Evolutionary conservation across 2,888 invertebrate genomes (phyloP).

Genomic region (Lepidocyrtinus sp.): DNA sequence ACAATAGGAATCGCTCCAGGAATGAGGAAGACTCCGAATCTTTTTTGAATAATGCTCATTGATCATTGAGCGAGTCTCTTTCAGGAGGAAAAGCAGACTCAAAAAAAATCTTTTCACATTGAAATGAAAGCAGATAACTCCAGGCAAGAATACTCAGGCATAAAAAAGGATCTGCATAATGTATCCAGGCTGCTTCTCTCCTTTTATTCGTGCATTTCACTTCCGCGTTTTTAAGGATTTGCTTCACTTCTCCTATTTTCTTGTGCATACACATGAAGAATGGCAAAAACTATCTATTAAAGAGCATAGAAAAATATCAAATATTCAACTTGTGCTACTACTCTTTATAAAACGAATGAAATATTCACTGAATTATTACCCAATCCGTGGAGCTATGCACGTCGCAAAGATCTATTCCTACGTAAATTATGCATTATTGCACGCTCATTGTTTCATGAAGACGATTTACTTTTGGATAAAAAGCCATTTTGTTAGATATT

Average conservation of each 20-base stretch:
- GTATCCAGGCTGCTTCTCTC: constrained; percentile 26
- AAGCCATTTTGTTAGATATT: no score
- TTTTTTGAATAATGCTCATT: constrained; percentile 54
- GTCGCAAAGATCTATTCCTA: no score
- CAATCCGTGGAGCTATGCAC: no score
- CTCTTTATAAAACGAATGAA: constrained; percentile 21
- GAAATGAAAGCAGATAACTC: constrained; percentile 25
- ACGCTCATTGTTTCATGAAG: no score
- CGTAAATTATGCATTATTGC: no score
- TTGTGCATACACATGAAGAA: constrained; percentile 35
- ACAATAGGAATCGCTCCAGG: no score
- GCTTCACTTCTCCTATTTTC: neutral
- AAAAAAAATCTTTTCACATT: neutral
- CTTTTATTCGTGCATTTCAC: constrained; percentile 44
- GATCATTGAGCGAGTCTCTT: constrained; percentile 45
- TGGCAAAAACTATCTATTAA: constrained; percentile 56
- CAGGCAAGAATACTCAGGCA: constrained; percentile 19
- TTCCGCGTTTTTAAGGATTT: constrained; percentile 1
- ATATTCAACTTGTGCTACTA: constrained; percentile 28
- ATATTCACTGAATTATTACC: constrained; percentile 47
- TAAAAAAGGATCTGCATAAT: constrained; percentile 44
- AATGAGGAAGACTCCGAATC: constrained; percentile 5
- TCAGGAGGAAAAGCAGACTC: neutral
- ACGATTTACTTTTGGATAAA: no score
- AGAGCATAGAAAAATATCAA: constrained; percentile 50